Evolutionary conservation across 2,797 vertebrate species (phyloP), one percentile per base, ranked within the genome.

Genomic region (Selene dorsalis): DNA sequence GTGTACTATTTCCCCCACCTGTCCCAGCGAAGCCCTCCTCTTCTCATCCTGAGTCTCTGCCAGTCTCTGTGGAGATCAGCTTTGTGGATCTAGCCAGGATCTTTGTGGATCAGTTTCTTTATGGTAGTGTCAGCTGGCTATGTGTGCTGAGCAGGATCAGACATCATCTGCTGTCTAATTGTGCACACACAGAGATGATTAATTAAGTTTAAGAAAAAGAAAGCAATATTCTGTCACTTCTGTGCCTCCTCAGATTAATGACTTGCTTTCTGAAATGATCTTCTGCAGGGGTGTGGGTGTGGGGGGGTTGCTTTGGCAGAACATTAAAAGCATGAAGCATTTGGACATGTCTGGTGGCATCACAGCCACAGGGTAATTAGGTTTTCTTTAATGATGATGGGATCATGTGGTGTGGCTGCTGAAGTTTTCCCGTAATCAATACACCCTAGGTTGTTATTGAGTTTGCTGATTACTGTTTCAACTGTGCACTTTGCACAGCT

Each of bases 171-270:
- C 60, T 32, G 63, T 87, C 78, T 81, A 73, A 76, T 84, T 75
- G 71, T 68, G 76, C 77, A 72, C 74, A 79, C 80, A 72, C 55
- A 12, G 28, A 62, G 74, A 84, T 90, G 86, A 87, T 90, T 90
- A 87, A 94, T 90, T 88, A 85, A 73, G 62, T 68, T 84, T 56
- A 73, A 73, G 75, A 75, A 79, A 85, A 74, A 9, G 22, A 83
- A 84, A 86, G 70, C 72, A 62, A 69, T 82, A 61, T 69, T 85
- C 57, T 67, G 39, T 63, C 55, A 65, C 66, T 71, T 70, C 48
- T 6, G 2, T 48, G 61, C 62, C 12, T 75, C 59, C 69, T 57
- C 52, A 79, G 77, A 90, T 87, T 73, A 87, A 90, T 90, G 67
- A 77, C 64, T 73, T 59, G 66, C 45, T 88, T 80, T 85, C 72